Evolutionary conservation across 2,797 vertebrate genomes (phyloP).

Genomic region (Fistularia tabacaria): DNA sequence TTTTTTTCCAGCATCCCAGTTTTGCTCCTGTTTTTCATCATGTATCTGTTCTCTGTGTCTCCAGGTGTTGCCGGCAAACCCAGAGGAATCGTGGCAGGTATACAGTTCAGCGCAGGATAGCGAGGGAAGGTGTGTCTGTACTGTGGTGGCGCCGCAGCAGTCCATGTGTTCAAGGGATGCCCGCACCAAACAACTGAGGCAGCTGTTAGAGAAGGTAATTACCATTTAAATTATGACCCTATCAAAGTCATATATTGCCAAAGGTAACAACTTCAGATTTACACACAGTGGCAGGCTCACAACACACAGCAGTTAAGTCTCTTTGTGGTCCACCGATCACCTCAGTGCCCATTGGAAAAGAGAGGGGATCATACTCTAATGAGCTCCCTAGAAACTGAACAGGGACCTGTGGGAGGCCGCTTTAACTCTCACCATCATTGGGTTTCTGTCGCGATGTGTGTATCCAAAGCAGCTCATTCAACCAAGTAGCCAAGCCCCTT

Average conservation of each 20-base stretch:
- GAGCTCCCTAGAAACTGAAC: slow-evolving; percentile 68
- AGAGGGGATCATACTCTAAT: slow-evolving; percentile 69
- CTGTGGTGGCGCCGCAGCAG: slow-evolving; percentile 98
- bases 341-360: slow-evolving; percentile 46
- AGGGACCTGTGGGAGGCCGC: slow-evolving; percentile 45
- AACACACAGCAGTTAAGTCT: neutral
- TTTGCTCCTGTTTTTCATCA: neutral
- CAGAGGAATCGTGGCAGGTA: slow-evolving; percentile 98
- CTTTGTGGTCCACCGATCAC: slow-evolving; percentile 23
- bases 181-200: slow-evolving; percentile 96
- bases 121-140: slow-evolving; percentile 97
- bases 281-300: neutral
- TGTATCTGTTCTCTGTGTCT: neutral
- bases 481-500: too few species aligned
- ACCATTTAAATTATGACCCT: slow-evolving; percentile 11
- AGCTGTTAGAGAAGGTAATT: slow-evolving; percentile 97
- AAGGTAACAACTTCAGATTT: neutral
- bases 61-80: slow-evolving; percentile 93
- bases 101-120: slow-evolving; percentile 99
- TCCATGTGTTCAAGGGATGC: slow-evolving; percentile 97
- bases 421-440: slow-evolving; percentile 8
- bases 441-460: slow-evolving; percentile 26
- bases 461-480: slow-evolving; percentile 9
- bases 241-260: slow-evolving; percentile 14
- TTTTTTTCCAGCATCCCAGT: too few species aligned